Base-by-base conservation (phyloP, 2,888 invertebrate species). In the Cremastinae sp. region DNA sequence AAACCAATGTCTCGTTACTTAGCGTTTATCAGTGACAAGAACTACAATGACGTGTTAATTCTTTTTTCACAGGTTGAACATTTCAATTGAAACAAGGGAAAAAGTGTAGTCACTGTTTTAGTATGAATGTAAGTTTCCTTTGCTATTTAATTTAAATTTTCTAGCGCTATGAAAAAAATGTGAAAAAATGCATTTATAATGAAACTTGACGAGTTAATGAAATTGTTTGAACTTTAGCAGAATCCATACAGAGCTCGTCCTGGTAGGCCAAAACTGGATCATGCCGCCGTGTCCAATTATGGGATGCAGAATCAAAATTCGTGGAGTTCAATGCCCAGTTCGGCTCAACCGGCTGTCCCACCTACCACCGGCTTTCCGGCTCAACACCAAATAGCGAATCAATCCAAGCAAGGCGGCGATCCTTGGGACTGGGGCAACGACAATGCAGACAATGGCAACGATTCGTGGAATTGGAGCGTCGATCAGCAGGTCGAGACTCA, bases 391-490 rank as follows among this genome's bases (percentile, higher is more conserved):
- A 9, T 56, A 14, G 20, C 72, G 2, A 83, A 74, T 75, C 85
- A 84, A 58, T 73, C 81, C 9, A 84, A 84, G 47, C 79, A 79
- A 14, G 4, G 77, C 7, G 81, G 82, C 2, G 86, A 87, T 79
- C 75, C 87, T 9, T 88, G 89, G 88, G 84, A 85, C 20, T 87
- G 86, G 87, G 84, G 84, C n/a, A 77, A 79, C 3, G 87, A 86
- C 14, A 82, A 82, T 47, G 62, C 74, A 22, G 86, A 85, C 59
- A 86, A 86, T 75, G 86, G 85, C 7, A 88, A 88, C 75, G 88
- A 89, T 80, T 85, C 88, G 0, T 89, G 89, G 89, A 86, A 89
- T 64, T 89, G 89, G 89, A 88, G 86, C 69, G 78, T 88, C 53
- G 89, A 88, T 65, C 87, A 87, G 68, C 86, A 87, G 56, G 56